Evolutionary conservation across 2,888 invertebrate species (phyloP), one percentile per base, ranked within the genome.

Genomic region (Buathra laborator): DNA sequence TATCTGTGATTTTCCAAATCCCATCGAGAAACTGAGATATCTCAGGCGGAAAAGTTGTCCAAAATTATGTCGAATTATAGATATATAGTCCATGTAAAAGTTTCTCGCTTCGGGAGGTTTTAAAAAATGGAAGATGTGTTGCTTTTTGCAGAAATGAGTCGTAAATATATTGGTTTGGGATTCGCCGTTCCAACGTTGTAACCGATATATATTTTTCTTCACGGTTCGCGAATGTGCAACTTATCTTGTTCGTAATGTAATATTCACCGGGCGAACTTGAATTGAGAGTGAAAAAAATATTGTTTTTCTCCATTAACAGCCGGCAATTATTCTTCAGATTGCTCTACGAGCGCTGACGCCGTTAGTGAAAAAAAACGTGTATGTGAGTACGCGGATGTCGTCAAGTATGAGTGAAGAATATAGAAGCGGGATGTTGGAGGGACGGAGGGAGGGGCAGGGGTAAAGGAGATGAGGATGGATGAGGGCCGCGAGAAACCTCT

Each of bases 401-500:
- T 84, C 81, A 29, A 71, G 71, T 70, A 70, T 16, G 66, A 51
- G 67, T 4, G 67, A 79, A 79, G 37, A 75, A 76, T 53, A 44
- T 70, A 67, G 66, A 56, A 24, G 44, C 62, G 78, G 68, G 79
- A 71, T 46, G 71, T 7, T 37, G 29, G 77, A 79, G 48, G 76
- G 62, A 62, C 19, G 32, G 64, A 59, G 37, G 29, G 77, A 79
- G 48, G 76, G 62, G 66, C n/a, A 16, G 64, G 66, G 37, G 24
- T 19, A 56, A 81, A 84, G 86, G 74, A 84, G 79, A 76, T 70
- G 84, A 86, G 76, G 77, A 80, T 72, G 70, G 80, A 83, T 77
- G 83, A 74, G 80, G 68, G 76, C 81, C 75, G 70, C 84, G 87
- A 85, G 87, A 89, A 85, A 82, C 86, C 86, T 88, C 87, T 77